Evolutionary conservation across 2,113 vertebrate species (phyloP).

Genomic region (Thunnus thynnus): DNA sequence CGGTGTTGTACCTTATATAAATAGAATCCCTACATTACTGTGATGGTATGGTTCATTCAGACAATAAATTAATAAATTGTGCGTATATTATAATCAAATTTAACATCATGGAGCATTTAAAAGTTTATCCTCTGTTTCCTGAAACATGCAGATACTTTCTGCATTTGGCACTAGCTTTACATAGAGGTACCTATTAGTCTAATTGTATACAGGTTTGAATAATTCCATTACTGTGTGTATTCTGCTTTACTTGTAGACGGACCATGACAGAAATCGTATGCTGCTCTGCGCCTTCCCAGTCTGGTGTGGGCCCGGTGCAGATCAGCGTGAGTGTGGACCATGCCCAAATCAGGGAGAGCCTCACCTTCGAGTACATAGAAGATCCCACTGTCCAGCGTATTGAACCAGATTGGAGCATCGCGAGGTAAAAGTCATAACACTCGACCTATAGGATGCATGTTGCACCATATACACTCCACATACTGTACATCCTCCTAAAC

Average conservation of each 20-base stretch:
- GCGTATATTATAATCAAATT: no score
- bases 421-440: slow-evolving; percentile 85
- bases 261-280: slow-evolving; percentile 94
- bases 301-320: slow-evolving; percentile 89
- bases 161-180: neutral
- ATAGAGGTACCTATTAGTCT: no score
- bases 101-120: neutral
- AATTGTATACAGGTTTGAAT: neutral
- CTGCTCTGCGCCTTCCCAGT: slow-evolving; percentile 90
- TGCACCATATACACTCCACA: neutral
- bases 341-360: slow-evolving; percentile 89
- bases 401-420: slow-evolving; percentile 98
- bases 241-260: slow-evolving; percentile 79
- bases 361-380: slow-evolving; percentile 96
- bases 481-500: neutral
- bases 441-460: neutral
- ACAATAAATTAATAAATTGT: no score
- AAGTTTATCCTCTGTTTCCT: neutral
- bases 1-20: slow-evolving; percentile 8
- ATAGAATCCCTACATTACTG: neutral
- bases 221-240: neutral
- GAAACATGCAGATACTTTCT: neutral
- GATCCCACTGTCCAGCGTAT: slow-evolving; percentile 95
- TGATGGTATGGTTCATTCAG: no score
- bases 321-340: slow-evolving; percentile 93